Evolutionary conservation across 2,888 invertebrate genomes (phyloP).

Genomic region (Nudaria mundana): DNA sequence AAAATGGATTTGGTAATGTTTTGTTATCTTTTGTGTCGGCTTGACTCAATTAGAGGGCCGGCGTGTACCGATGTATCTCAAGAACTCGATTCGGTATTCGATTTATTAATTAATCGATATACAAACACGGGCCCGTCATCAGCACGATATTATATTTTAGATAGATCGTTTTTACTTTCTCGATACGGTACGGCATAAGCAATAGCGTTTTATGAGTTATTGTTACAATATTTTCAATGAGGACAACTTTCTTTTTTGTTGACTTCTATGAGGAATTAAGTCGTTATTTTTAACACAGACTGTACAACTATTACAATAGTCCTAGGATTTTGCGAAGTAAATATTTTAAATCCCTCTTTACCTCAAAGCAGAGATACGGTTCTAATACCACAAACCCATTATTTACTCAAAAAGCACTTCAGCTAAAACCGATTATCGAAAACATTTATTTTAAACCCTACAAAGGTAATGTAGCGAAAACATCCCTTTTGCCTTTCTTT

Average conservation of each 20-base stretch:
- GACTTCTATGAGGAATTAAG: not conserved
- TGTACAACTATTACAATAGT: not conserved
- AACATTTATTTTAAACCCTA: constrained; percentile 52
- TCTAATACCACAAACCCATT: constrained; percentile 8
- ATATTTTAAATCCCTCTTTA: not conserved
- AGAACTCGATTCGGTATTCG: constrained; percentile 68
- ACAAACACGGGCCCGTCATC: constrained; percentile 78
- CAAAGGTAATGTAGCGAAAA: constrained; percentile 53
- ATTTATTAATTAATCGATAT: constrained; percentile 81
- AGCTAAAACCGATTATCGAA: constrained; percentile 54
- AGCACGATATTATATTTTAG: constrained; percentile 58
- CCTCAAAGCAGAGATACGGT: constrained; percentile 2
- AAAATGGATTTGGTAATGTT: constrained; percentile 26
- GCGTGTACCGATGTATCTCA: constrained; percentile 69
- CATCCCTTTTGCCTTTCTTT: constrained; percentile 5
- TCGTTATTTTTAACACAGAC: not conserved
- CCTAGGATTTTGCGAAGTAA: not conserved
- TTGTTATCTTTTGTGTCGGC: constrained; percentile 71
- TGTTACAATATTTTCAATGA: constrained; percentile 19
- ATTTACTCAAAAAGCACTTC: constrained; percentile 26
- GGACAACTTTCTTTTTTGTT: constrained; percentile 25
- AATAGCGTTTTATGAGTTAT: constrained; percentile 27
- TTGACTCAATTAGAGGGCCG: constrained; percentile 79
- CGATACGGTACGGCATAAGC: constrained; percentile 27
- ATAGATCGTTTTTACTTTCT: constrained; percentile 51